Evolutionary conservation across 2,888 invertebrate species (phyloP).

Genomic region (Uloborus plumipes): DNA sequence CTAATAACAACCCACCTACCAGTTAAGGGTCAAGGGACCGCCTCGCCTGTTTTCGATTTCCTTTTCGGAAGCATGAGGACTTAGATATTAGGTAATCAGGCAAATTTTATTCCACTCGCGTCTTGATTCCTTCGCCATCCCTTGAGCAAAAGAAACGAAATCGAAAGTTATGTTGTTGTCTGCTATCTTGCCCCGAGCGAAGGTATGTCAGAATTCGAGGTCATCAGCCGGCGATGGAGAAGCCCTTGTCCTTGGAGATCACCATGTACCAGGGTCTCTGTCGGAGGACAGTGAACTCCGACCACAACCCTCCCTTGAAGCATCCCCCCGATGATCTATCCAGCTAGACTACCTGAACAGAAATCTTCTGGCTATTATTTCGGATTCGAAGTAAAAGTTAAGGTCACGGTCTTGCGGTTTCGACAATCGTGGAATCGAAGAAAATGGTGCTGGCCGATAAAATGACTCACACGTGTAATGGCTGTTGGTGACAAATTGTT

Average conservation of each 20-base stretch:
- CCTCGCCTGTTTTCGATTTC: no score
- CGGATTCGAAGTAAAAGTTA: not conserved
- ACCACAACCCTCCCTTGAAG: not conserved
- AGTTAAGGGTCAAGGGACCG: no score
- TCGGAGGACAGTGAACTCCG: conserved; percentile 19
- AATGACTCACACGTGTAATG: no score
- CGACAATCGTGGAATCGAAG: not conserved
- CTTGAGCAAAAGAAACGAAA: conserved; percentile 3
- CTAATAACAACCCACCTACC: no score
- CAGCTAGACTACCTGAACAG: not conserved
- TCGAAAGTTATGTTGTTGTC: conserved; percentile 33
- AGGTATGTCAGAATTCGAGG: conserved; percentile 16
- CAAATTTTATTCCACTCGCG: conserved; percentile 18
- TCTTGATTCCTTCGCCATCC: not conserved
- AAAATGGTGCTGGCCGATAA: not conserved
- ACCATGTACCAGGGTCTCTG: not conserved
- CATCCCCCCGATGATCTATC: no score
- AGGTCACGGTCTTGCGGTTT: not conserved
- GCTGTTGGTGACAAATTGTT: no score
- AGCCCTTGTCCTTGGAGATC: conserved; percentile 14
- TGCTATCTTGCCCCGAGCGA: conserved; percentile 3
- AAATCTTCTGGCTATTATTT: conserved; percentile 3
- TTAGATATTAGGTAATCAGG: conserved; percentile 35
- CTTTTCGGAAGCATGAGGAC: not conserved
- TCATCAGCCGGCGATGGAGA: conserved; percentile 7